Evolutionary conservation across 1,140 invertebrate genomes (phyloP), one percentile per base, ranked within the genome.

Genomic region (Aphidius ervi): DNA sequence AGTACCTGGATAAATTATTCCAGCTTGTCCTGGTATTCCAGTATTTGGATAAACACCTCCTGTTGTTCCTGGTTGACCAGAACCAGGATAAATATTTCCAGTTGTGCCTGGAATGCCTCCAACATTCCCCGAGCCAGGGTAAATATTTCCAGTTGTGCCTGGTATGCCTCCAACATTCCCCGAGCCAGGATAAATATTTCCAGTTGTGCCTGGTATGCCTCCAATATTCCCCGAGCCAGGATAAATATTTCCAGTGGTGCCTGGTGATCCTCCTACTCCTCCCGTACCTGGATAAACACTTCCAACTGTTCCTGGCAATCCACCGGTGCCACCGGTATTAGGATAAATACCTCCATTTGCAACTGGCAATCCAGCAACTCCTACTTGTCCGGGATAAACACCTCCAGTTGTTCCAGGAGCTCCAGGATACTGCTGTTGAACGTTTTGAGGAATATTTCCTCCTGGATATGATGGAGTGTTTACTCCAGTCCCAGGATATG

Each of bases 31-130:
- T 16, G 16, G 16, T 10, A 46, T 39, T 8, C 42, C 43, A 37
- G 56, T 8, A 7, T 5, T 40, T 41, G 56, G 23, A 41, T 39
- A 6, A n/a, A 9, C 23, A 43, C 9, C 31, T 42, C 40, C 23
- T 49, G 60, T 56, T n/a, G 65, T 60, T 31, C 49, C 56, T 41
- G 56, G 45, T 23, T 3, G 1, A 23, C 23, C 23, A 23, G 23
- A 49, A 43, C 61, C 46, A 6, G 58, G 55, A 46, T 48, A 56
- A 9, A 31, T 1, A 31, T 31, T 31, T 31, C 23, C 23, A 31
- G 1, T 31, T 31, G 23, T 31, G 23, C 23, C 23, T 31, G 23
- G 23, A 31, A 31, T 2, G 2, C 23, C 23, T 31, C 23, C 23
- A 31, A 31, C 23, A 31, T 31, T 31, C 4, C 23, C 23, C 1